Conservation (phyloP, 2,888 invertebrate genomes). For the Philaethria dido region DNA sequence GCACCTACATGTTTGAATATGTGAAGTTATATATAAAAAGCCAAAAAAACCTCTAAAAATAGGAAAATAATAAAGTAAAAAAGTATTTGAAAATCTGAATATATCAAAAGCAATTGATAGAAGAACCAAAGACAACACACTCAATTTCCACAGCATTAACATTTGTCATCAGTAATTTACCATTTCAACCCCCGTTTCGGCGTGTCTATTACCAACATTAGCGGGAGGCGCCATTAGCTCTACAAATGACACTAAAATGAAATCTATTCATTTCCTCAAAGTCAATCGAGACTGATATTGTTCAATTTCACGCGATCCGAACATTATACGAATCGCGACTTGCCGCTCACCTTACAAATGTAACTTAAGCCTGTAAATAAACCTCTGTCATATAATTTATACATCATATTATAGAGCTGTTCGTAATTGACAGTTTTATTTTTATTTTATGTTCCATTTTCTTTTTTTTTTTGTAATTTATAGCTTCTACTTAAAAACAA, state of each 20-base stretch:
- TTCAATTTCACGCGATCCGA: constrained; percentile 78
- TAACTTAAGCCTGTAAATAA: constrained; percentile 44
- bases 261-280: constrained; percentile 83
- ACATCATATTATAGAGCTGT: constrained; percentile 41
- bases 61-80: background rate
- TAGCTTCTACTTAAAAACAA: no score
- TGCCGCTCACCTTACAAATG: constrained; percentile 49
- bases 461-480: background rate
- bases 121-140: constrained; percentile 41
- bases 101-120: constrained; percentile 29
- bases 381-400: constrained; percentile 34
- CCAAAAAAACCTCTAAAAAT: background rate
- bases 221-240: constrained; percentile 76
- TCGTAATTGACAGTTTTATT: constrained; percentile 23
- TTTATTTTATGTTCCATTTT: background rate
- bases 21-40: background rate
- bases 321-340: constrained; percentile 64
- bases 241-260: constrained; percentile 83
- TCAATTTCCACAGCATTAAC: constrained; percentile 53
- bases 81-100: background rate
- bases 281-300: constrained; percentile 79
- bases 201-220: constrained; percentile 63
- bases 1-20: no score
- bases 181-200: constrained; percentile 51
- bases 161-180: constrained; percentile 60